phyloP scores from a whole-genome alignment of 2,888 invertebrate species.

The Drosophila setosimentum region DNA sequence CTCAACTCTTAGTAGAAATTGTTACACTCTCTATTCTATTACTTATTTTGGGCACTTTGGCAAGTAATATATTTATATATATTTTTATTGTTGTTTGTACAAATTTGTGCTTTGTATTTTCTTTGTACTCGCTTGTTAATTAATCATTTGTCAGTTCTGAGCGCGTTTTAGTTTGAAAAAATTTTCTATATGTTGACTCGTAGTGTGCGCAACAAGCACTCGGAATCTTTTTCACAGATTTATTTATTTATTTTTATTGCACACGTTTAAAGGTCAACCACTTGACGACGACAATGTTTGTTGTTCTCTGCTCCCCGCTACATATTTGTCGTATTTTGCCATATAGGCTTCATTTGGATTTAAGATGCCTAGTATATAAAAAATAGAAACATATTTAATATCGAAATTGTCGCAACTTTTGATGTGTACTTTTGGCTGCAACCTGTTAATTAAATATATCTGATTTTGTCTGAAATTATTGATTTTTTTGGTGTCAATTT shows the following conservation, averaged over 20 bases:
- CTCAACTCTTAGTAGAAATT: constrained; percentile 14
- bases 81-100: constrained; percentile 1
- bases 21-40: constrained; percentile 9
- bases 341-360: constrained; percentile 23
- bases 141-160: constrained; percentile 67
- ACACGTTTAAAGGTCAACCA: constrained; percentile 69
- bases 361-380: constrained; percentile 9
- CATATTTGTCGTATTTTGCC: constrained; percentile 20
- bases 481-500: constrained; percentile 4
- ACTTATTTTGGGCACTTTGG: constrained; percentile 42
- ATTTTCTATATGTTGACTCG: constrained; percentile 28
- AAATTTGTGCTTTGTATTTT: constrained; percentile 21
- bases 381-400: constrained; percentile 7
- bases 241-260: constrained; percentile 63
- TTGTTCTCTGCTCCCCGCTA: constrained; percentile 6
- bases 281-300: constrained; percentile 46
- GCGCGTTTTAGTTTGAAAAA: constrained; percentile 32
- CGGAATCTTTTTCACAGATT: constrained; percentile 52
- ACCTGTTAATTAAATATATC: constrained; percentile 34
- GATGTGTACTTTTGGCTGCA: constrained; percentile 12
- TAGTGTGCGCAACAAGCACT: constrained; percentile 7
- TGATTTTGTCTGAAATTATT: constrained; percentile 1
- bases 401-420: constrained; percentile 26
- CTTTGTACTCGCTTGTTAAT: constrained; percentile 55
- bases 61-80: constrained; percentile 10